Evolutionary conservation across 2,113 vertebrate species (phyloP).

Genomic region (Nycticebus coucang): DNA sequence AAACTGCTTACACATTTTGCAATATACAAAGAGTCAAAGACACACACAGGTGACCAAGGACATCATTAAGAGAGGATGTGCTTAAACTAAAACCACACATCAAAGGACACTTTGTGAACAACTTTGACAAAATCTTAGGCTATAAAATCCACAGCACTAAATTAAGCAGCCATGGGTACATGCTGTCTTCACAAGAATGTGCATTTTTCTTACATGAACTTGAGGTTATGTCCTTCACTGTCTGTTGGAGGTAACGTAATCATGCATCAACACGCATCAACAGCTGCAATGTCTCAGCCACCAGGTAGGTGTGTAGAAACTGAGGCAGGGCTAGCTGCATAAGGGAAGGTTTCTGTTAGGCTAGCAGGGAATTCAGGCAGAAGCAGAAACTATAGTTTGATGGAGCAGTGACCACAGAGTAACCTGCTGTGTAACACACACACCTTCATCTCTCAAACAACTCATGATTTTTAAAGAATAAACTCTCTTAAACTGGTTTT

Average conservation of each 20-base stretch:
- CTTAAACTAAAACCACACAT: slow-evolving; percentile 53
- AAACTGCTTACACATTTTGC: too few relatives aligned
- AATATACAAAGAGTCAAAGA: too few relatives aligned
- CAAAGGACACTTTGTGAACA: slow-evolving; percentile 72
- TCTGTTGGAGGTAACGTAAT: slow-evolving; percentile 91
- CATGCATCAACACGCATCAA: slow-evolving; percentile 87
- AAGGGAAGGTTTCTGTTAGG: slow-evolving; percentile 91
- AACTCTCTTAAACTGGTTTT: too few relatives aligned
- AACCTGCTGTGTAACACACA: slow-evolving; percentile 75
- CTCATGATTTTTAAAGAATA: slow-evolving; percentile 53
- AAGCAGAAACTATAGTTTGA: slow-evolving; percentile 88
- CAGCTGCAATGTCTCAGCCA: slow-evolving; percentile 86
- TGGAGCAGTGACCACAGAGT: slow-evolving; percentile 81
- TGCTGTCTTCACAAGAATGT: slow-evolving; percentile 78
- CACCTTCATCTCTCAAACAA: slow-evolving; percentile 74
- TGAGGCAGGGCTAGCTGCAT: slow-evolving; percentile 89
- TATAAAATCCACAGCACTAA: slow-evolving; percentile 83
- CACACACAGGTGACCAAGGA: too few relatives aligned
- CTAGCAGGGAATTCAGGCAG: slow-evolving; percentile 86
- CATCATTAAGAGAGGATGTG: too few relatives aligned
- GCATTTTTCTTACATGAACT: slow-evolving; percentile 90
- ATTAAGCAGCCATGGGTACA: slow-evolving; percentile 79
- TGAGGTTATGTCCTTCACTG: slow-evolving; percentile 92
- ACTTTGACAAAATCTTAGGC: slow-evolving; percentile 76
- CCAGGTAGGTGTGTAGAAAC: slow-evolving; percentile 89